These are phyloP conservation scores for Melipona bicolor DNA, from an alignment of 2,888 invertebrate genomes.

Conservation along the genomic window DNA sequence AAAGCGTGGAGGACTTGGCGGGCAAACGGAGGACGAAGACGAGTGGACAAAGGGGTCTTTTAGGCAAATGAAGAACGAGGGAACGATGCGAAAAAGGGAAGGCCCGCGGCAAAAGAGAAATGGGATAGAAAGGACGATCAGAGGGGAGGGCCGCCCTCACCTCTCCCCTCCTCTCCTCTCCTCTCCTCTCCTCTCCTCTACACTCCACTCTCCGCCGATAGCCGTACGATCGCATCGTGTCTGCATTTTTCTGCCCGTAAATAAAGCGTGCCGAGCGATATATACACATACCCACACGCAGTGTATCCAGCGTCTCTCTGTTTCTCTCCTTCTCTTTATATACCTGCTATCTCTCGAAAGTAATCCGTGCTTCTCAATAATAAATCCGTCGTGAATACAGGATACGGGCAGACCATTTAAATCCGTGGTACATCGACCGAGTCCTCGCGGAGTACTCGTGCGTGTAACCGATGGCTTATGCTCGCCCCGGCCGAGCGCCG, in stretches of 20 bases:
- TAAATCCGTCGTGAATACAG: constrained; percentile 74
- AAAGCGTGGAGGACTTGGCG: constrained; percentile 39
- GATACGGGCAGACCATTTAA: constrained; percentile 54
- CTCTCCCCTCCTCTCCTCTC: not conserved
- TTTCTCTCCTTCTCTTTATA: not conserved
- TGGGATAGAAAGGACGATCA: constrained; percentile 65
- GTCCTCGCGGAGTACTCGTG: constrained; percentile 43
- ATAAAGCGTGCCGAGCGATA: constrained; percentile 61
- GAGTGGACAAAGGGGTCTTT: constrained; percentile 74
- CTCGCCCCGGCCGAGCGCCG: constrained; percentile 28
- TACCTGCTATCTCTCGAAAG: constrained; percentile 63
- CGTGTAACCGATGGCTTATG: constrained; percentile 57
- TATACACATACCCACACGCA: not conserved
- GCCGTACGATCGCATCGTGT: constrained; percentile 57
- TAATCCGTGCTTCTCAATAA: constrained; percentile 76
- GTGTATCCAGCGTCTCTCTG: constrained; percentile 3
- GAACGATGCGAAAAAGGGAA: constrained; percentile 61
- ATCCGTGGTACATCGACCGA: constrained; percentile 58
- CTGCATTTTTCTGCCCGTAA: constrained; percentile 71
- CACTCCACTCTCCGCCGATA: constrained; percentile 34
- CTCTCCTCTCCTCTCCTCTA: not conserved
- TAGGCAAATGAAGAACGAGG: constrained; percentile 74
- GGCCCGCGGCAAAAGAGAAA: constrained; percentile 70
- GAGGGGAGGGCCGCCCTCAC: constrained; percentile 25
- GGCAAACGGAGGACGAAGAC: constrained; percentile 69